phyloP scores from a whole-genome alignment of 2,113 vertebrate genomes.

The Mionectes macconnelli region DNA sequence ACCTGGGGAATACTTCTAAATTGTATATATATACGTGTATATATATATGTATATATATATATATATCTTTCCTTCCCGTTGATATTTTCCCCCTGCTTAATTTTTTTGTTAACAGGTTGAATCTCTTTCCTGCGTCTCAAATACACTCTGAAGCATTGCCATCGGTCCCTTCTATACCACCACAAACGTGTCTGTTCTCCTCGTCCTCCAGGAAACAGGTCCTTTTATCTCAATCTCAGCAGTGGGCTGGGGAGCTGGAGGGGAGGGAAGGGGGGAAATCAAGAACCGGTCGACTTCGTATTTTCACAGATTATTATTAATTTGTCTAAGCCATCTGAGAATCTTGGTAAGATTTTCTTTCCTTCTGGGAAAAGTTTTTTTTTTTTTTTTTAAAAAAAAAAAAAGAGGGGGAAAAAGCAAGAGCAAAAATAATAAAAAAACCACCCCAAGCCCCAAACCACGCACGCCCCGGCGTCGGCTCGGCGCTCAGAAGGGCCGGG shows the following conservation, averaged over 20 bases:
- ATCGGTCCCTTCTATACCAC: conserved; percentile 37
- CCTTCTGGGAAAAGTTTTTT: neutral
- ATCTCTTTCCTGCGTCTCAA: neutral
- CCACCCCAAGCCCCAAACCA: neutral
- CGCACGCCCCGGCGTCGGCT: neutral
- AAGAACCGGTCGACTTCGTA: conserved; percentile 44
- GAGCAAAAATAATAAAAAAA: neutral
- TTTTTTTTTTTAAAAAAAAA: no score
- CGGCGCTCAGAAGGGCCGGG: neutral
- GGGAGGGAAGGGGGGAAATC: conserved; percentile 17
- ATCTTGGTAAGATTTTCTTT: neutral
- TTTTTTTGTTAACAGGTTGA: conserved; percentile 52
- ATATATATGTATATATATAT: conserved; percentile 46
- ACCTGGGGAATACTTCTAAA: conserved; percentile 66
- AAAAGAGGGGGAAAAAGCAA: neutral
- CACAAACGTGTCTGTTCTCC: conserved; percentile 38
- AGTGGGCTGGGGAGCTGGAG: conserved; percentile 31
- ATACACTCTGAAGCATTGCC: conserved; percentile 48
- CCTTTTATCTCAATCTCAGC: conserved; percentile 44
- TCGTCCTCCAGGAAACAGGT: conserved; percentile 40
- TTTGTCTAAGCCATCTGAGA: conserved; percentile 45
- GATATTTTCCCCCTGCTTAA: conserved; percentile 35
- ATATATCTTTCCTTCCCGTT: conserved; percentile 53
- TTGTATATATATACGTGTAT: neutral
- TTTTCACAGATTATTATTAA: conserved; percentile 45